Conservation (phyloP, 2,888 invertebrate species). For the Gasteruption jaculator region DNA sequence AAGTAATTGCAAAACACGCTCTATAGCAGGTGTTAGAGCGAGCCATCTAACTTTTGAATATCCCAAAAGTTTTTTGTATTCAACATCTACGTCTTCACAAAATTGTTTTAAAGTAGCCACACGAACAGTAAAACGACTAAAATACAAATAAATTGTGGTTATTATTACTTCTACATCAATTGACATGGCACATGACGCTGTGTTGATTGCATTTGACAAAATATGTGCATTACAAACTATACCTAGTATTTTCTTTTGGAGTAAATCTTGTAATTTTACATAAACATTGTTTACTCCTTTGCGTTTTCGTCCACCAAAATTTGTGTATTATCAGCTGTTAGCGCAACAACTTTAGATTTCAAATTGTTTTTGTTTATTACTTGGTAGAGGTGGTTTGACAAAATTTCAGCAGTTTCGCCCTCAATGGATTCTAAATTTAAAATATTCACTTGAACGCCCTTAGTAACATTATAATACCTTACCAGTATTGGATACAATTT, state of each 20-base stretch:
- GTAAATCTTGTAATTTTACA: too few species aligned
- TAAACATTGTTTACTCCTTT: too few species aligned
- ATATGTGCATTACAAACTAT: too few species aligned
- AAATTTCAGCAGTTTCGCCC: constrained; percentile 21
- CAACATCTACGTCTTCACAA: constrained; percentile 32
- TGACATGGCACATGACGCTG: too few species aligned
- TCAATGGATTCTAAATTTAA: constrained; percentile 20
- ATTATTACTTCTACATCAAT: too few species aligned
- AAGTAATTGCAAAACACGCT: constrained; percentile 33
- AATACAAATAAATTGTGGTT: too few species aligned
- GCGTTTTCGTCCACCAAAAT: constrained; percentile 21
- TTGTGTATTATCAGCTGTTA: constrained; percentile 22
- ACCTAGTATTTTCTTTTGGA: too few species aligned
- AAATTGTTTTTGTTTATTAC: constrained; percentile 6
- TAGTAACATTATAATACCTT: constrained; percentile 14
- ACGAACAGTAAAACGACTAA: constrained; percentile 39
- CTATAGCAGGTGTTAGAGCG: constrained; percentile 31
- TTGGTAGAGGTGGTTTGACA: background rate
- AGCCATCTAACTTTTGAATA: constrained; percentile 33
- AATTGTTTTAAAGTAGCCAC: constrained; percentile 36
- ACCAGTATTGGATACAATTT: constrained; percentile 19
- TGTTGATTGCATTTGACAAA: too few species aligned
- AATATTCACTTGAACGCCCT: constrained; percentile 16
- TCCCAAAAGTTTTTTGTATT: constrained; percentile 30
- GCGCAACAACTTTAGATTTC: constrained; percentile 12